These are phyloP conservation scores for Acanthopleura granulata DNA, from an alignment of 2,888 invertebrate species.

Conservation along the genomic window DNA sequence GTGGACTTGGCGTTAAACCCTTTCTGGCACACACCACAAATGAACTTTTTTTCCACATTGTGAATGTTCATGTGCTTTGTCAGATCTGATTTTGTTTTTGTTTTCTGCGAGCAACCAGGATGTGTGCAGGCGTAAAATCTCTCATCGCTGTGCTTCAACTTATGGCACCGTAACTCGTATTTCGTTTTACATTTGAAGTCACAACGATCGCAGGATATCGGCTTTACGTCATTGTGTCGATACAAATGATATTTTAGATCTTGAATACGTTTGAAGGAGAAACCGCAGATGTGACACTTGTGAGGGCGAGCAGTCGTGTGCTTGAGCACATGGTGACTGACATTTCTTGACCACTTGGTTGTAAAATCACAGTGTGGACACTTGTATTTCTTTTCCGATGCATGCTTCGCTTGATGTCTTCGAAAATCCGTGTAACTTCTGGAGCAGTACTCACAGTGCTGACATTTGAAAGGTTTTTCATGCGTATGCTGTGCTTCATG, in stretches of 20 bases:
- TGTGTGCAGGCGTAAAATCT: slow-evolving; percentile 43
- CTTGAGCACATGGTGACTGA: slow-evolving; percentile 30
- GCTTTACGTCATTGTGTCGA: slow-evolving; percentile 47
- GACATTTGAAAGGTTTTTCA: slow-evolving; percentile 45
- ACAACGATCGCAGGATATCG: slow-evolving; percentile 45
- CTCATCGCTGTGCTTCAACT: slow-evolving; percentile 43
- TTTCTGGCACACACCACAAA: slow-evolving; percentile 43
- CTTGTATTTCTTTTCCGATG: slow-evolving; percentile 37
- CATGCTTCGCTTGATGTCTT: slow-evolving; percentile 41
- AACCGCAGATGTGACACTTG: slow-evolving; percentile 41
- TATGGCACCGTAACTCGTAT: slow-evolving; percentile 49
- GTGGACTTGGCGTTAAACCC: slow-evolving; percentile 33
- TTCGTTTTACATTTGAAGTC: slow-evolving; percentile 51
- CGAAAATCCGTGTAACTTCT: slow-evolving; percentile 37
- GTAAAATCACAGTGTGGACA: slow-evolving; percentile 46
- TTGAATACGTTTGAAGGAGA: slow-evolving; percentile 39
- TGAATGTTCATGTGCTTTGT: slow-evolving; percentile 50
- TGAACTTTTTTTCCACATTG: slow-evolving; percentile 32
- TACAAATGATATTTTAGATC: slow-evolving; percentile 47
- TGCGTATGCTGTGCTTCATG: slow-evolving; percentile 50
- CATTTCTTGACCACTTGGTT: slow-evolving; percentile 47
- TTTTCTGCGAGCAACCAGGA: slow-evolving; percentile 42
- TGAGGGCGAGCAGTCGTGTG: slow-evolving; percentile 40
- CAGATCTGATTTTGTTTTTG: slow-evolving; percentile 51
- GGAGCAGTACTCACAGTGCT: slow-evolving; percentile 39